Conservation (phyloP, 2,888 invertebrate species). For the Podabrus alpinus region DNA sequence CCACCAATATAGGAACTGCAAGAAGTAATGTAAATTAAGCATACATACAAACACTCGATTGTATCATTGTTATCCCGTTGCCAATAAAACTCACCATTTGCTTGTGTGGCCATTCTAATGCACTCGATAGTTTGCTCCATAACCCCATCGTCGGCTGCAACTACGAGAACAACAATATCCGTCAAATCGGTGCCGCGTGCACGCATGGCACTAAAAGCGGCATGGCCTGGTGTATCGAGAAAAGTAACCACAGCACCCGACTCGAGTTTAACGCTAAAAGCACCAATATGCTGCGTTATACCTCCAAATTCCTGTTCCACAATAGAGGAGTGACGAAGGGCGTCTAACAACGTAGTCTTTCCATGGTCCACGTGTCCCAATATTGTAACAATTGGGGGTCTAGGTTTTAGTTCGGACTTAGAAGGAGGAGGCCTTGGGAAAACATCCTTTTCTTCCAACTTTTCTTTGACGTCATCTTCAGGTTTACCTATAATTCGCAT, state of each 20-base stretch:
- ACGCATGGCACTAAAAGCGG: constrained; percentile 94
- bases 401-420: constrained; percentile 65
- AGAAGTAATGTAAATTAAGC: constrained; percentile 37
- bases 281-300: constrained; percentile 98
- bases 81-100: constrained; percentile 60
- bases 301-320: constrained; percentile 96
- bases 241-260: constrained; percentile 87
- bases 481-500: constrained; percentile 51
- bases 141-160: constrained; percentile 98
- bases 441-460: constrained; percentile 54
- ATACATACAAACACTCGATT: background rate
- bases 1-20: constrained; percentile 92
- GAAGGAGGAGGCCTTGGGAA: constrained; percentile 68
- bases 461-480: constrained; percentile 28
- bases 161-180: constrained; percentile 92
- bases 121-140: constrained; percentile 97
- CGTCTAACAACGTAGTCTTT: constrained; percentile 94
- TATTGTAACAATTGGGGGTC: constrained; percentile 95
- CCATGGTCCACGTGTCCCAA: constrained; percentile 99
- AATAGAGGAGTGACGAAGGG: constrained; percentile 81
- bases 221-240: constrained; percentile 98
- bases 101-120: constrained; percentile 80
- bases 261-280: constrained; percentile 76
- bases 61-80: background rate
- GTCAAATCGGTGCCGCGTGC: constrained; percentile 92